Conservation (phyloP, 2,888 invertebrate genomes). For the Aelia acuminata region DNA sequence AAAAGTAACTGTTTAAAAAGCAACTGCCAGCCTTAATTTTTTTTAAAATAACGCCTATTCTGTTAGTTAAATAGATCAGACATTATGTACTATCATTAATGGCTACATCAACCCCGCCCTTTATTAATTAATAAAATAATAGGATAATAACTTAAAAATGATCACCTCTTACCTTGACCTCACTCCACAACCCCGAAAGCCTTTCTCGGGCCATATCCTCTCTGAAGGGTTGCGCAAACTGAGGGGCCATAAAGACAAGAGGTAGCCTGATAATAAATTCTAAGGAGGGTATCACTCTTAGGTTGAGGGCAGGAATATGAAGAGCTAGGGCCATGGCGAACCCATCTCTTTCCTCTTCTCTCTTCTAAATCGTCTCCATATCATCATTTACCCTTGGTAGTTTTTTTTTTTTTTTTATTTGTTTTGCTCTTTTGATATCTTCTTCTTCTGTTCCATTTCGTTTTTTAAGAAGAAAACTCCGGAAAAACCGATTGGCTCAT, state of each 20-base stretch:
- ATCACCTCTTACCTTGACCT: background rate
- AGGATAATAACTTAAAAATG: background rate
- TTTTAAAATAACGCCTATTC: too few species aligned
- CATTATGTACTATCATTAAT: too few species aligned
- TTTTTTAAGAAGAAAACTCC: too few species aligned
- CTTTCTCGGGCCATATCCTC: background rate
- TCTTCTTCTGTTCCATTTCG: background rate
- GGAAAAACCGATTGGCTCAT: too few species aligned
- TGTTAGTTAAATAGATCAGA: too few species aligned
- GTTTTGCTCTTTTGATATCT: background rate
- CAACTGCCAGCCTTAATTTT: too few species aligned
- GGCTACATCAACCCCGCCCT: too few species aligned
- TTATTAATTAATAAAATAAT: too few species aligned
- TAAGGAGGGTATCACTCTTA: background rate
- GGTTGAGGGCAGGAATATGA: background rate
- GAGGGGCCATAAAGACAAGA: background rate
- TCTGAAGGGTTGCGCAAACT: background rate
- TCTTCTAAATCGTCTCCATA: background rate
- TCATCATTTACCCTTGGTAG: background rate
- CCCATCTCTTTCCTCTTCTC: background rate
- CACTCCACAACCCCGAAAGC: background rate
- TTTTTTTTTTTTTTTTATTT: background rate
- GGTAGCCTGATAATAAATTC: conserved; percentile 3
- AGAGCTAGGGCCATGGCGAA: background rate
- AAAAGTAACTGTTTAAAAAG: too few species aligned